Conservation (phyloP, 1,140 invertebrate species). For the Panonychus citri region DNA sequence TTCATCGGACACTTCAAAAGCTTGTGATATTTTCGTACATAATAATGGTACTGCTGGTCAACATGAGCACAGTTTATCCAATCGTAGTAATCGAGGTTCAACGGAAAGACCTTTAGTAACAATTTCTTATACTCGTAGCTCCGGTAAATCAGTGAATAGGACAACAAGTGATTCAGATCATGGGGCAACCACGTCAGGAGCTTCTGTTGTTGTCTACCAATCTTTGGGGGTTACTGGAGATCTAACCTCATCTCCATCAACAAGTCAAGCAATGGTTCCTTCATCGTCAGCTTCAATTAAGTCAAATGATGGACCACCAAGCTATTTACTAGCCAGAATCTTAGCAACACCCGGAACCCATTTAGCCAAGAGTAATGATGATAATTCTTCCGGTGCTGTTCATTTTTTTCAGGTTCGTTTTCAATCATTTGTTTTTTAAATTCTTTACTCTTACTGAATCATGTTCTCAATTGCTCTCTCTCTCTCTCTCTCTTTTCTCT, state of each 20-base stretch:
- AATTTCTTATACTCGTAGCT: no score
- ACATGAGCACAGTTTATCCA: background rate
- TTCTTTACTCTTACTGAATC: slow-evolving; percentile 11
- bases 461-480: no score
- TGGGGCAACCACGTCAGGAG: no score
- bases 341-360: slow-evolving; percentile 30
- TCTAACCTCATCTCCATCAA: background rate
- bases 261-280: slow-evolving; percentile 5
- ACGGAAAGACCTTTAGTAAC: no score
- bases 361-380: slow-evolving; percentile 56
- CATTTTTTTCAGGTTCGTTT: slow-evolving; percentile 40
- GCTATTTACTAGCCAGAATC: slow-evolving; percentile 14
- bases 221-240: background rate
- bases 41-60: background rate
- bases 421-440: background rate
- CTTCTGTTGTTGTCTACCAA: background rate
- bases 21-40: background rate
- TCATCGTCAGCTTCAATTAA: slow-evolving; percentile 9
- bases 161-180: no score
- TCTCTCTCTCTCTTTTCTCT: no score
- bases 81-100: background rate
- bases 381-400: slow-evolving; percentile 60
- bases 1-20: background rate
- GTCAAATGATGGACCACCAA: background rate
- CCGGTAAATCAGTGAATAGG: no score